Evolutionary conservation across 2,888 invertebrate species (phyloP), one percentile per base, ranked within the genome.

Genomic region (Nineta flava): DNA sequence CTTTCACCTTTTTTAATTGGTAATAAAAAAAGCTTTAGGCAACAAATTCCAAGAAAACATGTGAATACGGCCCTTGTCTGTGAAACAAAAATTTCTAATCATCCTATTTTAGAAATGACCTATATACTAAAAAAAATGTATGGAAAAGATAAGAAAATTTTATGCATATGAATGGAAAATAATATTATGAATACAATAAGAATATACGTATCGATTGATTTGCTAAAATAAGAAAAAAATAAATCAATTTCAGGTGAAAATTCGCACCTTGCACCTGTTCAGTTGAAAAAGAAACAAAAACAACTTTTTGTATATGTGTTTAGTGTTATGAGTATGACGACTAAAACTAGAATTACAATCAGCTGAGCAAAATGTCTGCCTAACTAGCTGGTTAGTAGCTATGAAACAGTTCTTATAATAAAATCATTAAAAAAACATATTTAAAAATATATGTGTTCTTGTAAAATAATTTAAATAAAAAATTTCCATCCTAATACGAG

Each of bases 401-500:
- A 26, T 26, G 26, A 26, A 26, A 26, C 26, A 26, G 5, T 26
- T 26, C 26, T 26, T 26, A 7, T 26, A 7, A 26, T 7, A 7
- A 26, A 26, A 26, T 26, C 26, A 6, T 26, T 38, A 10, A 9
- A 9, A 38, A 38, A 13, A 38, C 3, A 35, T 7, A 35, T 12
- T n/a, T 38, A n/a, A 26, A 26, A 26, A 26, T 26, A 26, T 26
- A 26, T 26, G 26, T 26, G 26, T 26, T 26, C 26, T 26, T 26
- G 26, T 7, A 42, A 42, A 15, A 42, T 42, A 44, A 21, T 26
- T n/a, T 44, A 44, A 44, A n/a, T n/a, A 3, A 44, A 26, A 21
- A 12, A 21, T 44, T 44, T 43, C 16, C 12, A 49, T 35, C 49
- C 49, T 49, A 26, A 49, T 49, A 49, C 49, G 49, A 49, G 49